Evolutionary conservation across 2,113 vertebrate genomes (phyloP).

Genomic region (Rhynchomys soricoides): DNA sequence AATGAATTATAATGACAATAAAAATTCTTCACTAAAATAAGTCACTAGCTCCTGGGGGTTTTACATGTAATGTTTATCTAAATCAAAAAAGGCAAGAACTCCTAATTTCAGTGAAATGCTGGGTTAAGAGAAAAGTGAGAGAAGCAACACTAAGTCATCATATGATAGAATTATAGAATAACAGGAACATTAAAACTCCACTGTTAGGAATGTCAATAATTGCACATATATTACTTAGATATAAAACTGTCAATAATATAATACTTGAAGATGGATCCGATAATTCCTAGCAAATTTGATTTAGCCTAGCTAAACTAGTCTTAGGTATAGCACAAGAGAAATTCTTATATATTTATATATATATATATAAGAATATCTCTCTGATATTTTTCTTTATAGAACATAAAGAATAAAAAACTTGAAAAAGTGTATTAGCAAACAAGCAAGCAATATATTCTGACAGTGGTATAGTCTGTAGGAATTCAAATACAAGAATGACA

Average conservation of each 20-base stretch:
- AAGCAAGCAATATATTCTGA: not conserved
- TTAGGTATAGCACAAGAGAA: not conserved
- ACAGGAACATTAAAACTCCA: not conserved
- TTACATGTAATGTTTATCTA: not conserved
- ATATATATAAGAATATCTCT: not conserved
- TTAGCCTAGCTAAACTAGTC: not conserved
- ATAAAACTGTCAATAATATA: not conserved
- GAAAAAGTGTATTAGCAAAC: not conserved
- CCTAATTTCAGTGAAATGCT: not conserved
- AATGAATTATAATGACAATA: conserved; percentile 21
- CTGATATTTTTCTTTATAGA: not conserved
- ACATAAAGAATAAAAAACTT: not conserved
- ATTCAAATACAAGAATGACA: conserved; percentile 37
- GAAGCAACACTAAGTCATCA: not conserved
- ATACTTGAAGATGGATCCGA: not conserved
- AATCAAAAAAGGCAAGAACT: not conserved
- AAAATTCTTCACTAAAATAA: not conserved
- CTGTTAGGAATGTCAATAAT: not conserved
- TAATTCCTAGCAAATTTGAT: not conserved
- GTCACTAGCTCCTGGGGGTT: not conserved
- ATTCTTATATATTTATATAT: not conserved
- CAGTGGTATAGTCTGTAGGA: not conserved
- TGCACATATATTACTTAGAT: not conserved
- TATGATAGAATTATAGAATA: not conserved
- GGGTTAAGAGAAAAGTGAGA: not conserved